Base-by-base conservation (phyloP, 2,888 invertebrate species). In the Tuberolachnus salignus region DNA sequence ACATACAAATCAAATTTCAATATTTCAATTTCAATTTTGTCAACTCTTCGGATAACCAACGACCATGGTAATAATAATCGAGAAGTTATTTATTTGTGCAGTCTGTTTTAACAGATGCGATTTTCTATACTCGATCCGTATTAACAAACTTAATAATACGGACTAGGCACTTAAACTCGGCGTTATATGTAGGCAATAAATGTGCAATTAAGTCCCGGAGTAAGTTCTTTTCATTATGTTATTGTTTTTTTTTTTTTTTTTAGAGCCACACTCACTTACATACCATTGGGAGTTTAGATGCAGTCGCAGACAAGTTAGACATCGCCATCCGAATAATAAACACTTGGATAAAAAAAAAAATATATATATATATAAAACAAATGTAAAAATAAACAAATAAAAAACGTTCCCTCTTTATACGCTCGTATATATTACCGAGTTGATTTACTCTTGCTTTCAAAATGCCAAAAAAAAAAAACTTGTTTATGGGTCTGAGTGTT, bases 401-500 rank as follows among this genome's bases (percentile, higher is more conserved):
- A 57, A 70, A 57, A 51, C 34, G 26, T 46, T 16, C 72, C 72
- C 72, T 34, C 19, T 51, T 51, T 34, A 6, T 34, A 14, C 9
- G 9, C n/a, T 2, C n/a, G n/a, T 19, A 51, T 16, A 51, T 16
- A 51, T 26, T 34, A 61, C 59, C 13, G 34, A 34, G 59, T 61
- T 61, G 61, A 61, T 72, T 72, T 73, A 63, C 72, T 73, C 61
- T 51, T 49, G 61, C 72, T 73, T 73, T 73, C 51, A 63, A 72
- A 73, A 63, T 49, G 19, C 21, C 46, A 73, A 73, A 34, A 34
- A 34, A 34, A 34, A 72, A 70, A 73, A 26, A 73, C 72, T 61
- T 34, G 34, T 73, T 61, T 73, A 73, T 51, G 26, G 19, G 21
- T 16, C 13, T 63, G 21, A 34, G 61, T 34, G 61, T 34, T 61